Evolutionary conservation across 2,113 vertebrate genomes (phyloP).

Genomic region (Datnioides undecimradiatus): DNA sequence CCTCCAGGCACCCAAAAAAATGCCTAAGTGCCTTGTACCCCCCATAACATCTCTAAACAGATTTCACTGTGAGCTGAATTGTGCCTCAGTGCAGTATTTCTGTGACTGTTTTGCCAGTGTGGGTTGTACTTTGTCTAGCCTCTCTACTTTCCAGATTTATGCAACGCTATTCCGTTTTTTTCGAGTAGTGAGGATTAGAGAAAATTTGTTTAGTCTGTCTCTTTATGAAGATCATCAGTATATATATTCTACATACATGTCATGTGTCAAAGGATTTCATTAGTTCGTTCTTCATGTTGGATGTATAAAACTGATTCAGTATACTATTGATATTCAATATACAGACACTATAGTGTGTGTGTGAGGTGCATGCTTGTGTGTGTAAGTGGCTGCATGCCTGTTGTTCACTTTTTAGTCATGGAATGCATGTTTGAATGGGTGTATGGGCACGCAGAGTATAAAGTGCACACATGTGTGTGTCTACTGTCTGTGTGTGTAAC

Average conservation of each 20-base stretch:
- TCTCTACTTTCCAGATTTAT: constrained; percentile 9
- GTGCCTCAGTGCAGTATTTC: not conserved
- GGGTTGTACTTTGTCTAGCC: constrained; percentile 11
- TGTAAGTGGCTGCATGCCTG: constrained; percentile 29
- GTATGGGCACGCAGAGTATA: not conserved
- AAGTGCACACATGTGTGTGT: constrained; percentile 23
- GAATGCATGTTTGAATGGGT: constrained; percentile 53
- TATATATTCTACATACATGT: too few relatives aligned
- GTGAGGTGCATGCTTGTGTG: not conserved
- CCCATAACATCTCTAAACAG: constrained; percentile 44
- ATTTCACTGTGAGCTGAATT: constrained; percentile 23
- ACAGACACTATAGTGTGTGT: not conserved
- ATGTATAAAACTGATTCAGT: too few relatives aligned
- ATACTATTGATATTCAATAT: too few relatives aligned
- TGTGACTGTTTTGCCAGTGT: not conserved
- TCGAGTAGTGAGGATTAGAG: constrained; percentile 36
- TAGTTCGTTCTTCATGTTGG: too few relatives aligned
- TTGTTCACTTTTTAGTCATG: constrained; percentile 54
- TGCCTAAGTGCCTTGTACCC: constrained; percentile 30
- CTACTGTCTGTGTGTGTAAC: constrained; percentile 49
- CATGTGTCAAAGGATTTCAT: too few relatives aligned
- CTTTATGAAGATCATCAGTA: constrained; percentile 35
- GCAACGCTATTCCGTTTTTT: constrained; percentile 29
- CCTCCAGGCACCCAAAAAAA: constrained; percentile 46
- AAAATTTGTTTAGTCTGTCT: constrained; percentile 37